Evolutionary conservation across 1,140 invertebrate species (phyloP), one percentile per base, ranked within the genome.

Genomic region (Cotesia vestalis): DNA sequence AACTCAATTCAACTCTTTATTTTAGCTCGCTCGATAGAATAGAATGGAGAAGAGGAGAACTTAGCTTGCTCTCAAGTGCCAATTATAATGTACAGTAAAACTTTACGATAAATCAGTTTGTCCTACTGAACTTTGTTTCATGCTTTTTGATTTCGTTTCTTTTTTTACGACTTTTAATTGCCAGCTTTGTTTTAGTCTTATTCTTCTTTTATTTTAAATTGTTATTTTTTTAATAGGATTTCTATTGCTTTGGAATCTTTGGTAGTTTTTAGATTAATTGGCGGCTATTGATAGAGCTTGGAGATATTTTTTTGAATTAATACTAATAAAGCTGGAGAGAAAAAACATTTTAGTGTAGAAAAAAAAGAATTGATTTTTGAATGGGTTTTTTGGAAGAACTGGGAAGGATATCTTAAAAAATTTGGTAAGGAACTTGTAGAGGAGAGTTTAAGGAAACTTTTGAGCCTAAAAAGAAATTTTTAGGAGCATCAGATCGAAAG

Each of bases 21-120:
- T 6, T 55, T 6, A 8, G 17, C 5, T 9, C 11, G 17, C 14
- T 59, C 9, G 9, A 55, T 9, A 59, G 14, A 20, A 59, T 17
- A 17, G 14, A 59, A 20, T 27, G 17, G 20, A 59, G 14, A 20
- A 59, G 14, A 20, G 57, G 5, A 9, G 12, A 59, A 59, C 57
- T 9, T 8, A 59, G 20, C 57, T 59, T 11, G 20, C 57, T 59
- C 57, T 59, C 57, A 59, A 59, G 57, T 59, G 57, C 14, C 57
- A 59, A 59, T 59, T 59, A 59, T 59, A 46, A 59, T 59, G n/a
- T 59, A 59, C 57, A 20, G 20, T 27, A 9, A 6, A 46, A 46
- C 40, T 46, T 20, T 9, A 59, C 57, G 57, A 59, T 59, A 59
- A 59, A 59, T 59, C 57, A 59, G 14, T 59, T 59, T 59, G 57